Percentiles rank a stretch among this genome's conserved stretches.
phyloP scores from a whole-genome alignment of 2,113 vertebrate genomes.

The Tachysurus fulvidraco region DNA sequence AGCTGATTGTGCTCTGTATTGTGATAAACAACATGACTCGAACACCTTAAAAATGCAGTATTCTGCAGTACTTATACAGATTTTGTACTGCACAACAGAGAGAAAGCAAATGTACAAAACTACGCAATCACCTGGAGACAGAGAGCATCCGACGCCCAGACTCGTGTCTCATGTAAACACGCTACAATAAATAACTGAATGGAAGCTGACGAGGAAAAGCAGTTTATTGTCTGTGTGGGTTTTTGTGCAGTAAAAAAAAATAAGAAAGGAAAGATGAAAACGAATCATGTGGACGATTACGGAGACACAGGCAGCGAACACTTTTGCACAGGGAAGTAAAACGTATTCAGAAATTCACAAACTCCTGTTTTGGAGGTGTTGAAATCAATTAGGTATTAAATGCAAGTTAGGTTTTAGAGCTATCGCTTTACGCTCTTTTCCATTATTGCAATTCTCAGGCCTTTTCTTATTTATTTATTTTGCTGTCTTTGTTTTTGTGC shows the following conservation, averaged over 20 bases:
- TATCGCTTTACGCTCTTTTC: background rate
- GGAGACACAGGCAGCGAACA: background rate
- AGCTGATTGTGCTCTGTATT: no score
- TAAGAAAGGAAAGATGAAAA: background rate
- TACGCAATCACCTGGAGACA: background rate
- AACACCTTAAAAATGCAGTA: background rate
- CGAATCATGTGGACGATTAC: background rate
- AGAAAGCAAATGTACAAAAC: background rate
- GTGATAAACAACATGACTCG: background rate
- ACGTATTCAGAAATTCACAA: background rate
- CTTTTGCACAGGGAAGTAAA: background rate
- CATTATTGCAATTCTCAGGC: background rate
- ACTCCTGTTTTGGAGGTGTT: background rate
- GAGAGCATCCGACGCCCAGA: background rate
- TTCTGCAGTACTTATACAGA: no score
- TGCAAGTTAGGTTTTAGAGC: background rate
- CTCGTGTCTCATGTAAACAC: background rate
- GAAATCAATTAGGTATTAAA: background rate
- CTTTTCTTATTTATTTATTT: background rate
- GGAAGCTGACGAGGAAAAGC: background rate
- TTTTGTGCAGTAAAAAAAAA: slow-evolving; percentile 6
- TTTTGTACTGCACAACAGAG: background rate
- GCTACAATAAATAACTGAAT: background rate
- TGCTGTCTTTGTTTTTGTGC: background rate
- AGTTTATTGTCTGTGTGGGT: background rate